A percentile compares a stretch with the other conserved stretches of the same genome.
Conservation (phyloP, 2,888 invertebrate genomes). For the Nomada lathburiana region DNA sequence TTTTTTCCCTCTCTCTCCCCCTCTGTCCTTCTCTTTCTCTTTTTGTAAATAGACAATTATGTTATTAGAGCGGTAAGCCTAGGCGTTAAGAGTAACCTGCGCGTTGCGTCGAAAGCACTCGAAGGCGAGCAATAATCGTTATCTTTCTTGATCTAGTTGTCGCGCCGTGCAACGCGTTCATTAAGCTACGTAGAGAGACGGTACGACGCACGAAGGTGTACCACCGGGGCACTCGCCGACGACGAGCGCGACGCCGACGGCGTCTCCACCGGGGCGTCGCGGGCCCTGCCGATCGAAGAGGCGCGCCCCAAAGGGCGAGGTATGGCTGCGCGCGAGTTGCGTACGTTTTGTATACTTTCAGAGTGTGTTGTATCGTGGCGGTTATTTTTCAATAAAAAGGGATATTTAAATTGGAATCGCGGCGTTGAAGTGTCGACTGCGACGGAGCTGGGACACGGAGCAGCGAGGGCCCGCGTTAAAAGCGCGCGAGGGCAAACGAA, state of each 20-base stretch:
- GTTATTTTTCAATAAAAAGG: slow-evolving; percentile 78
- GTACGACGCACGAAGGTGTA: neutral
- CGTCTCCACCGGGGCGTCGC: neutral
- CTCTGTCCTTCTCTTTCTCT: neutral
- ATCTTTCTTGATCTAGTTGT: slow-evolving; percentile 1
- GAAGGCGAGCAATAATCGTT: slow-evolving; percentile 7
- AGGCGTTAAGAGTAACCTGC: neutral
- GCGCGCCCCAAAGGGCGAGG: neutral
- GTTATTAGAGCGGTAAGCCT: neutral
- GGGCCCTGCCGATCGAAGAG: too few species aligned
- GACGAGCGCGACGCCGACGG: neutral
- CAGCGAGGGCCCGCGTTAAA: too few species aligned
- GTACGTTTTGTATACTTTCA: neutral
- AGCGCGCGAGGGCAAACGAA: neutral
- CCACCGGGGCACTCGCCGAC: too few species aligned
- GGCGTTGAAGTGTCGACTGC: neutral
- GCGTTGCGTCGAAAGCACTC: neutral
- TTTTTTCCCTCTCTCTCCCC: neutral
- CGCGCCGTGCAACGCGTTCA: neutral
- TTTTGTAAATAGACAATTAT: slow-evolving; percentile 41
- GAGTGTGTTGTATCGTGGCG: slow-evolving; percentile 73
- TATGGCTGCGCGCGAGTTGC: neutral
- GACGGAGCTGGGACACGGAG: neutral
- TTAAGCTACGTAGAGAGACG: neutral
- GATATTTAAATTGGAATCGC: slow-evolving; percentile 66